Base-by-base conservation (phyloP, 2,797 vertebrate species). In the Acropternis orthonyx region DNA sequence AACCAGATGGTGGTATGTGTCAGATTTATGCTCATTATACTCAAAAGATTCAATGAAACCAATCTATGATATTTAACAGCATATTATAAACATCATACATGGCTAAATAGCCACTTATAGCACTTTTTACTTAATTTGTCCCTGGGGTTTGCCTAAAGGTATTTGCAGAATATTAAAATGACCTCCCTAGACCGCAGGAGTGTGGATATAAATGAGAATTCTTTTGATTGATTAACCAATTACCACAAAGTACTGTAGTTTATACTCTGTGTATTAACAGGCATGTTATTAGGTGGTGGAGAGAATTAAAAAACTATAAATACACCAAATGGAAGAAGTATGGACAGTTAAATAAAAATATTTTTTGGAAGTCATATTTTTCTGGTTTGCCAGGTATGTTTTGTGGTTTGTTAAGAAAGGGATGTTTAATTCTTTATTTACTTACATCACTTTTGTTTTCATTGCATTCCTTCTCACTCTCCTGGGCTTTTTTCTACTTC, bases 151-250 rank as follows among this genome's bases (percentile, higher is more conserved):
- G 8, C 59, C 62, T 95, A 81, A 92, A 93, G 9, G 7, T 79
- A 86, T 90, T 97, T 97, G 72, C 83, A 94, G 80, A 96, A 95
- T 72, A 83, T 66, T 93, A 82, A 96, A 97, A 96, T 97, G 61
- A 94, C 81, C 89, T 96, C 76, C 52, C 37, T 95, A 65, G 58
- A 90, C 86, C 84, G 94, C 43, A 3, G 59, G 26, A 93, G 12
- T 61, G 48, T 80, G 67, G 16, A 36, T 91, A 94, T 86, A 94
- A 92, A 93, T 85, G 56, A 96, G 80, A 96, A 85, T 91, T 89
- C n/a, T 74, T 93, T 96, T 96, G 93, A 97, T 75, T 96, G 92
- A 97, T 97, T 96, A 95, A 82, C 68, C 78, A 94, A 96, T 96
- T 97, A 97, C 56, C 65, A 44, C 46, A 75, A 95, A 96, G 49